phyloP scores from a whole-genome alignment of 2,797 vertebrate species.

The Lemur catta region DNA sequence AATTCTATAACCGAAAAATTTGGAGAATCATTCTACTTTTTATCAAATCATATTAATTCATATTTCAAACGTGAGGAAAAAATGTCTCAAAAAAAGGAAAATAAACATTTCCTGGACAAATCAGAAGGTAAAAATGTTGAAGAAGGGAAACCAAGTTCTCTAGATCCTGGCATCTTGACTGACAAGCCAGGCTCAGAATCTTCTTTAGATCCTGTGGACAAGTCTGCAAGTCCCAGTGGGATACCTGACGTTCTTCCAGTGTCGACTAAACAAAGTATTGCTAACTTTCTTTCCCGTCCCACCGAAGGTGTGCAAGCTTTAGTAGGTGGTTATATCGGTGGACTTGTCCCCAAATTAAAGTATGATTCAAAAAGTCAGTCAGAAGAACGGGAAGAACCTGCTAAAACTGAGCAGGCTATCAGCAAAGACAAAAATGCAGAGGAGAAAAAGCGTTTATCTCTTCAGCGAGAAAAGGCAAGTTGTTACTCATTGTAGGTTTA shows the following conservation, averaged over 20 bases:
- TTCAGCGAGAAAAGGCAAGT: conserved; percentile 95
- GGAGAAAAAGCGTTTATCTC: conserved; percentile 90
- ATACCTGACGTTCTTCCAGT: conserved; percentile 63
- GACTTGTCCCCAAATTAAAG: conserved; percentile 92
- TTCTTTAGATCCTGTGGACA: conserved; percentile 64
- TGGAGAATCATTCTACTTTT: conserved; percentile 92
- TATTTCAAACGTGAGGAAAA: conserved; percentile 88
- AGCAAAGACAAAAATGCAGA: conserved; percentile 87
- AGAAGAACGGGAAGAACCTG: conserved; percentile 71
- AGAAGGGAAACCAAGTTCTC: conserved; percentile 45
- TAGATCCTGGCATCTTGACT: conserved; percentile 39
- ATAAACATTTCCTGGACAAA: conserved; percentile 60
- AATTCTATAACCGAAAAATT: conserved; percentile 89
- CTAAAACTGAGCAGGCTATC: conserved; percentile 81
- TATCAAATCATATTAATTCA: conserved; percentile 93
- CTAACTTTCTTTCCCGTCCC: conserved; percentile 92
- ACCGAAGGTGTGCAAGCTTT: conserved; percentile 94
- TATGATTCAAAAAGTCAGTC: conserved; percentile 85
- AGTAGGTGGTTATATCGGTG: conserved; percentile 94
- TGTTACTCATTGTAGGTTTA: neutral
- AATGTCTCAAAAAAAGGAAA: conserved; percentile 84
- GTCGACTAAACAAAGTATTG: conserved; percentile 90
- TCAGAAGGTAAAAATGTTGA: conserved; percentile 57
- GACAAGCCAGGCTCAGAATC: conserved; percentile 67
- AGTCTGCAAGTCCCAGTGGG: conserved; percentile 64